Base-by-base conservation (phyloP, 2,797 vertebrate species). In the Phalloptychus januarius region DNA sequence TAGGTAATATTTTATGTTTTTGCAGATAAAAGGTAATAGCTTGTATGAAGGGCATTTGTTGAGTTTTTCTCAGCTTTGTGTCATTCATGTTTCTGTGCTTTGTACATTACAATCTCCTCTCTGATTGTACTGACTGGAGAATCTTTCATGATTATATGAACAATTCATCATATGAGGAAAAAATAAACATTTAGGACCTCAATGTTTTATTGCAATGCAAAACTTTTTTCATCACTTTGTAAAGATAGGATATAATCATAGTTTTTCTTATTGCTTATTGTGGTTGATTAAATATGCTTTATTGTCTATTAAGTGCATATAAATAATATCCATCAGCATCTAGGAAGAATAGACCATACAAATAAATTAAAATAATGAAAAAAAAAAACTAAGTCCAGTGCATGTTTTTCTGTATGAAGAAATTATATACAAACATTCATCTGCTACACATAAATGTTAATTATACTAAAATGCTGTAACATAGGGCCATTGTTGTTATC, bases 61-160 rank as follows among this genome's bases (percentile, higher is more conserved):
- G 23, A 45, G 28, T 31, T 16, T 71, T 69, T 71, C 52, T 42
- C 38, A 71, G 67, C n/a, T 72, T 70, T 61, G 73, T 36, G 6
- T 15, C 48, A 18, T 31, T 70, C 4, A 42, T 33, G 44, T 80
- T 42, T 58, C n/a, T 42, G 23, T 76, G 7, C 15, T 36, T 4
- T 52, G 58, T 74, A 12, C 18, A 52, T 69, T 61, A 50, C 42
- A 72, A 12, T 18, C 2, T 44, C 6, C 63, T 23, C 11, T 15
- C 31, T 50, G 46, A 42, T 50, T 70, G 11, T 36, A 40, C 7
- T 23, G 44, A 31, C 74, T 50, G 36, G 5, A 58, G 11, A 1
- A 18, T 70, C 38, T 40, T 70, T 67, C 11, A 23, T 67, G 36
- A 5, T 50, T 40, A 40, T 38, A 40, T 44, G 38, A 10, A 67